A percentile compares a stretch with the other conserved stretches of the same genome.
These are phyloP conservation scores for Seriola aureovittata DNA, from an alignment of 2,113 vertebrate species.

Conservation along the genomic window DNA sequence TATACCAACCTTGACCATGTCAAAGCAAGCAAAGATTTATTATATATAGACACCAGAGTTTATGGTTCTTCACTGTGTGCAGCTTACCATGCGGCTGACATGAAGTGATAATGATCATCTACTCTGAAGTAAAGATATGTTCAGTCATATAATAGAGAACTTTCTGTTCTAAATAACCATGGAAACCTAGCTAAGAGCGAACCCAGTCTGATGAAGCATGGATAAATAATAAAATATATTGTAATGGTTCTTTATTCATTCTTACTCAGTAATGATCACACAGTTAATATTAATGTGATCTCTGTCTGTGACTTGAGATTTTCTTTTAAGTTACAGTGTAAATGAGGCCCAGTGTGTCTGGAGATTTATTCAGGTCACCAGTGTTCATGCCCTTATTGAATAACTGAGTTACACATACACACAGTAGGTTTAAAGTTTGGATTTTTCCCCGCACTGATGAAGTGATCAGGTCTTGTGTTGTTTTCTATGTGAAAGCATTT, in stretches of 20 bases:
- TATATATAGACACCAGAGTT: conserved; percentile 29
- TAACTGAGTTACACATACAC: conserved; percentile 41
- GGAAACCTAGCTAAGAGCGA: conserved; percentile 16
- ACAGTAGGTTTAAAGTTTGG: conserved; percentile 51
- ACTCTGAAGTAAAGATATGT: conserved; percentile 34
- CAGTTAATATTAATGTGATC: conserved; percentile 50
- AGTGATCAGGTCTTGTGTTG: conserved; percentile 63
- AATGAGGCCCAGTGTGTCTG: conserved; percentile 47
- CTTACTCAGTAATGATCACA: conserved; percentile 50
- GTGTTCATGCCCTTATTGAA: conserved; percentile 44
- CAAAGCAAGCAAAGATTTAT: conserved; percentile 43
- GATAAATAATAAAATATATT: conserved; percentile 67
- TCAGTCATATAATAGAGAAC: conserved; percentile 7
- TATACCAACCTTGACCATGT: conserved; percentile 45
- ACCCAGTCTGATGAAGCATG: conserved; percentile 74
- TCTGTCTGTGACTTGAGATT: conserved; percentile 50
- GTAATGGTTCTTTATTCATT: conserved; percentile 60
- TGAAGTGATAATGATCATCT: conserved; percentile 28
- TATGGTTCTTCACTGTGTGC: conserved; percentile 36
- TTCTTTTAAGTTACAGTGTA: conserved; percentile 57
- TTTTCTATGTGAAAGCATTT: conserved; percentile 66
- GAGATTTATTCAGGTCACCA: conserved; percentile 50
- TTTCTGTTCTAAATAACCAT: conserved; percentile 17
- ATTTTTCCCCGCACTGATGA: conserved; percentile 44
- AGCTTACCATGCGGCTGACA: conserved; percentile 24